Conservation (phyloP, 2,797 vertebrate genomes). For the Acanthornis magna region DNA sequence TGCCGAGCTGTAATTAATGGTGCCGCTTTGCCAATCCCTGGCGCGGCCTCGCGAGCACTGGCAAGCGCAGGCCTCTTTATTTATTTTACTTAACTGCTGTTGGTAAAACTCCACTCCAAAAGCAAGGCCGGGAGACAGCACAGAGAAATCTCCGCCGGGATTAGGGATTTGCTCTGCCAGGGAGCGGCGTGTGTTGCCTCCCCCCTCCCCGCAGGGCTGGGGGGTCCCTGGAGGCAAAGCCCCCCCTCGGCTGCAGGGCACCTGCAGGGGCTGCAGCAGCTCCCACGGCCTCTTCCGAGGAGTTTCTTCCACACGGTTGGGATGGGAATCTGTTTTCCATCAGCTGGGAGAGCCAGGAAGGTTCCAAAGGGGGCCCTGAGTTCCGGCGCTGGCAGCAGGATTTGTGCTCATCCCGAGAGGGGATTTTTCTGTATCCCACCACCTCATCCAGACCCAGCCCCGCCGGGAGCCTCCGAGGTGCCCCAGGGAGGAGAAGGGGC, state of each 20-base stretch:
- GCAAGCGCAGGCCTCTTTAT: conserved; percentile 45
- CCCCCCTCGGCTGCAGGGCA: neutral
- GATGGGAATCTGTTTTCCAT: neutral
- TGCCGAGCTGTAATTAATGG: conserved; percentile 44
- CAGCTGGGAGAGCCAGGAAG: neutral
- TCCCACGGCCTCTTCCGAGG: neutral
- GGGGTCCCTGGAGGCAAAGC: neutral
- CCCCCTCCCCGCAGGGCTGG: fast-evolving
- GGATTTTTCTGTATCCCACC: neutral
- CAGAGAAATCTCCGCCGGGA: neutral
- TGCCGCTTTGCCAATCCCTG: conserved; percentile 36
- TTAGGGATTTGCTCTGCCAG: neutral
- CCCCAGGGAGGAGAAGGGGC: neutral
- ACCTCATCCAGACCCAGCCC: neutral
- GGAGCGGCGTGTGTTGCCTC: neutral
- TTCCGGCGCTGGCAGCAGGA: neutral
- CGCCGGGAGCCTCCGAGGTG: fast-evolving
- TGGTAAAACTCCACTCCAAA: conserved; percentile 60
- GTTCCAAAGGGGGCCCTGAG: fast-evolving
- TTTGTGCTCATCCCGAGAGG: fast-evolving
- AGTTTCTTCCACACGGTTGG: neutral
- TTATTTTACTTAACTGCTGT: conserved; percentile 65
- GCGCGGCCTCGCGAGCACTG: conserved; percentile 24
- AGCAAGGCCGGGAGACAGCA: conserved; percentile 7
- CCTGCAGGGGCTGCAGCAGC: neutral